Base-by-base conservation (phyloP, 2,797 vertebrate genomes). In the Clarias pachynema region DNA sequence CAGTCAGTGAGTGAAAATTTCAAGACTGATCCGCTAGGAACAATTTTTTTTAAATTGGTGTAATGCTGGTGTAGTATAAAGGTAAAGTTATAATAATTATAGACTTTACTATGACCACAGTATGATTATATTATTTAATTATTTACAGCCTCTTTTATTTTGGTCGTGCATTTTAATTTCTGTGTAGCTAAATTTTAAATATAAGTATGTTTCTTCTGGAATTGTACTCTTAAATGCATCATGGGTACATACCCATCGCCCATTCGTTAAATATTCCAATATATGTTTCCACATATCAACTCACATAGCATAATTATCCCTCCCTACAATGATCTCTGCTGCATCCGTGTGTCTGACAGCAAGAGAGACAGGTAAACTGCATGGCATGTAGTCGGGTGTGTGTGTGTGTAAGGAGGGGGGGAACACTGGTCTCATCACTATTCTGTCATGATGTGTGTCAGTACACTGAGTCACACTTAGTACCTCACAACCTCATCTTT, bases 301-400 rank as follows among this genome's bases (percentile, higher is more conserved):
- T 59, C 18, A 59, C 29, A 9, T 59, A 37, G 29, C 7, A 7
- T 60, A 78, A 60, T 57, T 57, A 57, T 77, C 26, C 8, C 53
- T 31, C 31, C 53, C n/a, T 77, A 31, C 26, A 77, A 79, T 86
- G 44, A 60, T 29, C 69, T 88, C 83, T 79, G 86, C 86, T 72
- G 85, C 3, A 60, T 60, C 89, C 22, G 56, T 90, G 91, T 94
- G 93, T 95, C 92, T 94, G 94, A 95, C 94, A 95, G 91, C 82
- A 31, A 89, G 85, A 86, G 89, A 94, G 93, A 91, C 91, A 93
- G 92, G 93, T 94, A 94, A 93, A 94, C 92, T 93, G 93, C 91
- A 92, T 93, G 92, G 92, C 92, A 93, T 94, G 85, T 49, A 49
- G 10, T 53, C 49, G 12, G 12, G 49, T 53, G 49, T 53, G 49